phyloP scores from a whole-genome alignment of 2,113 vertebrate species.

The Macquaria australasica region DNA sequence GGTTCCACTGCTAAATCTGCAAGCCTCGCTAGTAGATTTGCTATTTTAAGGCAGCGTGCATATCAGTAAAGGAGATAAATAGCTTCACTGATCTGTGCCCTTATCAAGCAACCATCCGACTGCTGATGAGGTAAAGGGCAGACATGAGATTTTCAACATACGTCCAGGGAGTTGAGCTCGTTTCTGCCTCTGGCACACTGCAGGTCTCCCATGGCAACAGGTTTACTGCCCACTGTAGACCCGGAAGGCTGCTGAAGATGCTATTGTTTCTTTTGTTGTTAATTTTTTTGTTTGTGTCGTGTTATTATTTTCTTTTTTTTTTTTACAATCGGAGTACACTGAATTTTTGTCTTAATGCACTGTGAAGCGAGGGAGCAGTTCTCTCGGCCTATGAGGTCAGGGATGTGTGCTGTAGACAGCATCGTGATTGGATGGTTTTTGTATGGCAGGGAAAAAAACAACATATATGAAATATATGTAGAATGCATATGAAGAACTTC shows the following conservation, averaged over 20 bases:
- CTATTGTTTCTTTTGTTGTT: slow-evolving; percentile 72
- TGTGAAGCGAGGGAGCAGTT: slow-evolving; percentile 84
- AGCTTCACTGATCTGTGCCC: slow-evolving; percentile 60
- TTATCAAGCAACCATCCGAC: slow-evolving; percentile 58
- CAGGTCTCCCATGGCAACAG: slow-evolving; percentile 66
- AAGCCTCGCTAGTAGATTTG: slow-evolving; percentile 42
- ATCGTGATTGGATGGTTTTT: slow-evolving; percentile 69
- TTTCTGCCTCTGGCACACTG: slow-evolving; percentile 66
- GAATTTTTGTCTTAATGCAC: slow-evolving; percentile 89
- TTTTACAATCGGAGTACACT: slow-evolving; percentile 86
- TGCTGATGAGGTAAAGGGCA: slow-evolving; percentile 55
- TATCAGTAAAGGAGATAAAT: slow-evolving; percentile 56
- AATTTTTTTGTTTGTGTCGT: slow-evolving; percentile 60
- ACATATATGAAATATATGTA: slow-evolving; percentile 77
- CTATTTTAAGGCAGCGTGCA: slow-evolving; percentile 51
- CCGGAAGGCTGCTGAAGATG: slow-evolving; percentile 82
- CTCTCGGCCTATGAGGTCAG: slow-evolving; percentile 75
- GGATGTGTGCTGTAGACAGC: slow-evolving; percentile 67
- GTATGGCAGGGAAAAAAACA: slow-evolving; percentile 74
- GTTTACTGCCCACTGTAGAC: slow-evolving; percentile 74
- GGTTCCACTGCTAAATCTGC: slow-evolving; percentile 57
- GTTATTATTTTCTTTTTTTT: slow-evolving; percentile 44
- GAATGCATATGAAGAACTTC: slow-evolving; percentile 78
- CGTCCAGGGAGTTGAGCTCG: slow-evolving; percentile 57
- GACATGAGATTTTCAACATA: slow-evolving; percentile 46